Evolutionary conservation across 1,140 invertebrate species (phyloP).

Genomic region (Acyrthosiphon pisum): DNA sequence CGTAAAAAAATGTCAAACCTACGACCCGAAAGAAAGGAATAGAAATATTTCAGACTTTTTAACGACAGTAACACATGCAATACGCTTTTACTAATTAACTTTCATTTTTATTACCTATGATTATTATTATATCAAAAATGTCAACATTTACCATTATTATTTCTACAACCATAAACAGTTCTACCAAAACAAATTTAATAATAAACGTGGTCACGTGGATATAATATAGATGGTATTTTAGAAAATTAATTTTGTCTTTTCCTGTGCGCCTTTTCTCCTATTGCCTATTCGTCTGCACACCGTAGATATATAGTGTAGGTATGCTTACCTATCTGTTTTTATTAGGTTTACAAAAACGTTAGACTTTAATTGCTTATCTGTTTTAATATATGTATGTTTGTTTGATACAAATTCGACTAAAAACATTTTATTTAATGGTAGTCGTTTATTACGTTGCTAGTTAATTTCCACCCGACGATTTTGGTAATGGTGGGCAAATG

Average conservation of each 20-base stretch:
- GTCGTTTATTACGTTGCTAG: background rate
- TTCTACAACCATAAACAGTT: background rate
- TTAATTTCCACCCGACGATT: background rate
- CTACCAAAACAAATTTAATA: background rate
- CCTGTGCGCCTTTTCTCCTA: background rate
- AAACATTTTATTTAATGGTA: background rate
- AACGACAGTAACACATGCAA: background rate
- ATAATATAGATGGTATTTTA: background rate
- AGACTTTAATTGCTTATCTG: background rate
- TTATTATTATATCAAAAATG: background rate
- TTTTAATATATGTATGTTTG: slow-evolving; percentile 17
- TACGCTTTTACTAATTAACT: slow-evolving; percentile 17
- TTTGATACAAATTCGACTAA: background rate
- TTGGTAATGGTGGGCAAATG: background rate
- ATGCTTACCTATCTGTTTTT: background rate
- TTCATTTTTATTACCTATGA: slow-evolving; percentile 8
- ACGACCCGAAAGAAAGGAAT: background rate
- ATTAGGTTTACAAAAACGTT: background rate
- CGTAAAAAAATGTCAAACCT: background rate
- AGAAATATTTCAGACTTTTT: background rate
- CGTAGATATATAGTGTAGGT: background rate
- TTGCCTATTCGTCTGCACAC: background rate
- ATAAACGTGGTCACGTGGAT: background rate
- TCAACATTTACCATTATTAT: background rate
- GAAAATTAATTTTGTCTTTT: background rate